Evolutionary conservation across 23 tunicate species (phyloP).

Genomic region (Corella eumyota): DNA sequence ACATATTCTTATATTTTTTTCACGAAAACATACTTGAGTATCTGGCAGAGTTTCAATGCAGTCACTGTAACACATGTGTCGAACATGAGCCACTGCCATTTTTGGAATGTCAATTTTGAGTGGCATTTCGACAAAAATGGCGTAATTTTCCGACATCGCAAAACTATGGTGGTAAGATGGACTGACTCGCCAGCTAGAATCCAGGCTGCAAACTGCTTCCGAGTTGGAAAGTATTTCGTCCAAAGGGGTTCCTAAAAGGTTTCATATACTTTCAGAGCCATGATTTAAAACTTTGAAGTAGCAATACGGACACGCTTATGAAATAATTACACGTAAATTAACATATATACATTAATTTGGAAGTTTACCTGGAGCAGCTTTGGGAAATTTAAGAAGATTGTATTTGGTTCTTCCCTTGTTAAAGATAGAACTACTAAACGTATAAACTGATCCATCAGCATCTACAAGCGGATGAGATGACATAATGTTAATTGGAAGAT

Average conservation of each 20-base stretch:
- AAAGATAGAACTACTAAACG: constrained; percentile 66
- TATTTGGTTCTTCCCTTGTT: constrained; percentile 68
- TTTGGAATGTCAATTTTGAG: constrained; percentile 63
- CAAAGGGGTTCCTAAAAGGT: constrained; percentile 13
- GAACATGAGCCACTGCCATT: constrained; percentile 77
- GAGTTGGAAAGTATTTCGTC: constrained; percentile 26
- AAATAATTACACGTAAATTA: too few relatives aligned
- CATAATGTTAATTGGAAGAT: constrained; percentile 78
- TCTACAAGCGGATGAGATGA: constrained; percentile 74
- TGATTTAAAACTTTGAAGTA: too few relatives aligned
- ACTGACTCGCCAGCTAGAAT: constrained; percentile 63
- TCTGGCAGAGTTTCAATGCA: constrained; percentile 57
- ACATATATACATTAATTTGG: too few relatives aligned
- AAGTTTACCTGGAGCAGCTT: constrained; percentile 13
- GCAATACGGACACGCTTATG: too few relatives aligned
- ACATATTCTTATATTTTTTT: not conserved
- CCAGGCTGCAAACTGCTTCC: constrained; percentile 32
- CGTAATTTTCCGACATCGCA: constrained; percentile 61
- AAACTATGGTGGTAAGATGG: constrained; percentile 95
- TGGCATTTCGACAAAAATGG: constrained; percentile 80
- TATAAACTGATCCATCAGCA: constrained; percentile 42
- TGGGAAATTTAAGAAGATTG: constrained; percentile 58
- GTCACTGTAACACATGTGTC: constrained; percentile 70
- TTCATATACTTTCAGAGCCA: not conserved
- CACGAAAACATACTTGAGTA: constrained; percentile 20